Evolutionary conservation across 2,113 vertebrate species (phyloP), one percentile per base, ranked within the genome.

Genomic region (Pygoscelis antarcticus): DNA sequence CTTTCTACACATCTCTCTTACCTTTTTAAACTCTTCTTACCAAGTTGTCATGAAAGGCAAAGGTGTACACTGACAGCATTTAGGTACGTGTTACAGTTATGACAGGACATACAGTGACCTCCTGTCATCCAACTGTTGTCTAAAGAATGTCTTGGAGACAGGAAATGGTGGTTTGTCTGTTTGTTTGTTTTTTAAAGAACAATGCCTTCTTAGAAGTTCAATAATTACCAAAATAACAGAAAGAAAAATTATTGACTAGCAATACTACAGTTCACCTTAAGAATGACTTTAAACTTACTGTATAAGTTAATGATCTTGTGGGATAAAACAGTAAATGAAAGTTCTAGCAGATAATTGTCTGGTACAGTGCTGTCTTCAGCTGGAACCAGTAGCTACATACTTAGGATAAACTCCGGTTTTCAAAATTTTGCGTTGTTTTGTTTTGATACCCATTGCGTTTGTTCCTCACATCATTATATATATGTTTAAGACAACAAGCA

Each of bases 401-500:
- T 88, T 78, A 19, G 19, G 13, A 46, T 26, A 89, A 90, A 94
- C 15, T 62, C 65, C 34, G 52, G 21, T 51, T 78, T 89, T 89
- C 61, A 79, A 76, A 90, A 22, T 2, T 25, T 3, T 21, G 30
- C 7, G 4, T 16, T 75, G 16, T 21, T 95, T 66, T 72, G 40
- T 80, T 65, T 55, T 90, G 11, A 71, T 47, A 87, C 11, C 20
- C 19, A 13, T 13, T 68, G 27, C 22, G 29, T n/a, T 64, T 95
- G 4, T 77, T 84, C 69, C n/a, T 74, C 36, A 64, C 68, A 36
- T 29, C 13, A 34, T 32, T 78, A 25, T 34, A 49, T 26, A 34
- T 44, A 51, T 8, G 11, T 76, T 81, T 69, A 91, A 92, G 52
- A 92, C 65, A 95, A 89, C 26, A 62, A 84, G n/a, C 51, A 82